These are phyloP conservation scores for Danio rerio DNA, from an alignment of 2,113 vertebrate genomes.

Conservation along the genomic window DNA sequence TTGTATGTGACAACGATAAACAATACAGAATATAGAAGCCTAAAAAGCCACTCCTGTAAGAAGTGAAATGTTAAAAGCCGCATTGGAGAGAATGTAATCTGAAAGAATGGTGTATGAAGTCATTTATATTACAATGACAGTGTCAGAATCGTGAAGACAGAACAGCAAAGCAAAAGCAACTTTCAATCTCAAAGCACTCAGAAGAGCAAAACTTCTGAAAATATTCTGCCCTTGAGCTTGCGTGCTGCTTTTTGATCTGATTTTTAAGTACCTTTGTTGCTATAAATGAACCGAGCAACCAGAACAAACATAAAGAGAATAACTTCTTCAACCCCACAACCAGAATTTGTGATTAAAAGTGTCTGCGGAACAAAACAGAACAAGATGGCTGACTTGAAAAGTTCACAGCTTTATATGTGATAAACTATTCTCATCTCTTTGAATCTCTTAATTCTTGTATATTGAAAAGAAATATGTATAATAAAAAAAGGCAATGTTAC, in stretches of 20 bases:
- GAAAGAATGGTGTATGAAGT: neutral
- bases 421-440: neutral
- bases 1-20: neutral
- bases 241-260: neutral
- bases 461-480: no score
- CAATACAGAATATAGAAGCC: neutral
- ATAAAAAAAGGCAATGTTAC: no score
- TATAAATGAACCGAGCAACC: conserved; percentile 28
- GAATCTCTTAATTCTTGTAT: neutral
- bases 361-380: neutral
- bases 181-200: conserved; percentile 33
- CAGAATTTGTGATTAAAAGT: neutral
- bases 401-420: neutral
- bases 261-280: conserved; percentile 13
- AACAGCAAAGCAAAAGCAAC: conserved; percentile 22
- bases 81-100: conserved; percentile 3
- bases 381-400: conserved; percentile 21
- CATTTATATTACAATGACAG: conserved; percentile 9
- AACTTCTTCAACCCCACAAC: neutral
- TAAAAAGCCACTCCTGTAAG: neutral
- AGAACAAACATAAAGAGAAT: conserved; percentile 18
- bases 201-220: neutral
- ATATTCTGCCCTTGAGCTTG: conserved; percentile 20
- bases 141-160: conserved; percentile 21
- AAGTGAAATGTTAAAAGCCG: neutral